phyloP scores from a whole-genome alignment of 35 echinoderm and acorn worm genomes.

The Apostichopus japonicus region DNA sequence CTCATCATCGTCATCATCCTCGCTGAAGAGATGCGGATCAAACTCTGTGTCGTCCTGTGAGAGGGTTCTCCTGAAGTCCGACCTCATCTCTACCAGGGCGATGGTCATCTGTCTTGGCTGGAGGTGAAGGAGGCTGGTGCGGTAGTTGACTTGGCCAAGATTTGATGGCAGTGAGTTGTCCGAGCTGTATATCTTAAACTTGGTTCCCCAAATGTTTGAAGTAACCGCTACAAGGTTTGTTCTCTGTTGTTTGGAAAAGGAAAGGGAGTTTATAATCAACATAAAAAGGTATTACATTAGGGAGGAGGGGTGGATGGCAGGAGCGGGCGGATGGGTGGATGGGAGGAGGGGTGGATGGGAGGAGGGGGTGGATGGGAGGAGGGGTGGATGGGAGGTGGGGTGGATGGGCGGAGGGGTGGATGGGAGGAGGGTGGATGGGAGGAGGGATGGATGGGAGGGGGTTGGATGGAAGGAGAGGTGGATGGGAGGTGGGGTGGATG shows the following conservation, averaged over 20 bases:
- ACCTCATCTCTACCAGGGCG: slow-evolving; percentile 80
- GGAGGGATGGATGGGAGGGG: no score
- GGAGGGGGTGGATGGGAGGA: no score
- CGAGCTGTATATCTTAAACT: slow-evolving; percentile 96
- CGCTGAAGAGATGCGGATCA: slow-evolving; percentile 93
- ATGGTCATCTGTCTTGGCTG: slow-evolving; percentile 99
- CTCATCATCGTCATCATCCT: slow-evolving; percentile 94
- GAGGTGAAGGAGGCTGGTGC: slow-evolving; percentile 95
- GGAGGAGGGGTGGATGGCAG: no score
- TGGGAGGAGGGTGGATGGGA: no score
- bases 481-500: no score
- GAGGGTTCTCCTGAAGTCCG: slow-evolving; percentile 62
- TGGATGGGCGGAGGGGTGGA: no score
- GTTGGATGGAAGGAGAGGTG: no score
- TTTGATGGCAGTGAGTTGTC: slow-evolving; percentile 85
- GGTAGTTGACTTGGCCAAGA: slow-evolving; percentile 93
- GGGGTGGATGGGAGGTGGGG: no score
- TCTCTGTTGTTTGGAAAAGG: slow-evolving; percentile 59
- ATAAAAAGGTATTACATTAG: no score
- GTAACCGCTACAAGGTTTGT: slow-evolving; percentile 88
- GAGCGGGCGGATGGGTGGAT: no score
- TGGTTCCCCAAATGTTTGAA: slow-evolving; percentile 99
- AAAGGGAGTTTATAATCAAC: neutral
- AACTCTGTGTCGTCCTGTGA: slow-evolving; percentile 79
- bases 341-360: no score